These are phyloP conservation scores for Holothuria glaberrima DNA, from an alignment of 35 echinoderm and acorn worm species.

Conservation along the genomic window DNA sequence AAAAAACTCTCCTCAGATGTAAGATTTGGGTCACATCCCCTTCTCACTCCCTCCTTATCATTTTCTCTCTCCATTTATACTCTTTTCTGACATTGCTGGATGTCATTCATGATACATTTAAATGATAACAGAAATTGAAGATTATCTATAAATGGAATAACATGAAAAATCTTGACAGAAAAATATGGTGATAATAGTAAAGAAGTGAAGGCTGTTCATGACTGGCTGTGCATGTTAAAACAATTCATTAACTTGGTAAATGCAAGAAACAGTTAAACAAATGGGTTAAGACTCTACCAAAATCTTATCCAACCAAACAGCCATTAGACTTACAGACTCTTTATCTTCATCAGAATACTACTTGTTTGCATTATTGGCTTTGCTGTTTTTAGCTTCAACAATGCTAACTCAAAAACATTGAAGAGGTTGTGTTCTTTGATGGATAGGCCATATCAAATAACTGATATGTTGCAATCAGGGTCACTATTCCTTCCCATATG, in stretches of 20 bases:
- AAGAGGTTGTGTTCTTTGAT: neutral
- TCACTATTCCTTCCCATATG: neutral
- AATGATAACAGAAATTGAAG: too few relatives aligned
- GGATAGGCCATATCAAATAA: neutral
- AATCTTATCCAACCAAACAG: neutral
- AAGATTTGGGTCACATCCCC: too few relatives aligned
- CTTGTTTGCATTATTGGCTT: neutral
- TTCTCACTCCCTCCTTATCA: too few relatives aligned
- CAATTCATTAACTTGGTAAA: neutral
- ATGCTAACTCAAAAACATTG: neutral
- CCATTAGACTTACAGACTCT: neutral
- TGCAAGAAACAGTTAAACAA: neutral
- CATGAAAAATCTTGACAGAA: neutral
- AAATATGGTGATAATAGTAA: neutral
- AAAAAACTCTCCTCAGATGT: too few relatives aligned
- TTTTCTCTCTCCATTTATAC: too few relatives aligned
- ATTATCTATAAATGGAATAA: too few relatives aligned
- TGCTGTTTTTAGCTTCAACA: conserved; percentile 18
- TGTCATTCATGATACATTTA: too few relatives aligned
- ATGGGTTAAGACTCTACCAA: neutral
- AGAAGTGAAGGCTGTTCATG: neutral
- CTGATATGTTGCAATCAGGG: neutral
- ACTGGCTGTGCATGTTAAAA: neutral
- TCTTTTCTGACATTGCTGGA: too few relatives aligned
- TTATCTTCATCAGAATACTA: neutral